Percentiles rank a stretch among this genome's conserved stretches.
Evolutionary conservation across 1,140 invertebrate species (phyloP).

Genomic region (Manduca sexta): DNA sequence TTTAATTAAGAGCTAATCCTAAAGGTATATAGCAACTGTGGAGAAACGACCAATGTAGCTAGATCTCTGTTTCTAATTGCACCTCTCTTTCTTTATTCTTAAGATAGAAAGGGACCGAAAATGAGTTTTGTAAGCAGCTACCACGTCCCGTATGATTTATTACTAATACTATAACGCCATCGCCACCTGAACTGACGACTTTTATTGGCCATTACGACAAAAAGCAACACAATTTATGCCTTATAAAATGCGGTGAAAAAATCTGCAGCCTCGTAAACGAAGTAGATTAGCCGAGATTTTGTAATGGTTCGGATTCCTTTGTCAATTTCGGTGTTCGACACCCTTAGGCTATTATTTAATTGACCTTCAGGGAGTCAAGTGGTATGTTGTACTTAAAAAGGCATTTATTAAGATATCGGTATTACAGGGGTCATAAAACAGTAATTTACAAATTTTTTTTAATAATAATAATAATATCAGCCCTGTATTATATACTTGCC

Average conservation of each 20-base stretch:
- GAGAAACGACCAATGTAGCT: constrained; percentile 2
- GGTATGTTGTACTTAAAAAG: no score
- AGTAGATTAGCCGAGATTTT: no score
- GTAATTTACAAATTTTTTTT: no score
- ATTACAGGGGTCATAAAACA: no score
- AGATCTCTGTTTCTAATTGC: constrained; percentile 2
- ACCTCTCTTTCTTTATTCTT: background rate
- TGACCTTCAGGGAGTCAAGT: no score
- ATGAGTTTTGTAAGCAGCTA: constrained; percentile 6
- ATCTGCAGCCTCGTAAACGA: no score
- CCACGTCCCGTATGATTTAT: constrained; percentile 31
- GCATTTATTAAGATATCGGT: no score
- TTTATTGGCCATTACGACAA: constrained; percentile 32
- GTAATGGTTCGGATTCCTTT: constrained; percentile 4
- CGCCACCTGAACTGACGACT: constrained; percentile 29
- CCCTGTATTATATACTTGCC: no score
- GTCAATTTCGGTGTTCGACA: no score
- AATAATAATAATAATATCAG: no score
- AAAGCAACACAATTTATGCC: constrained; percentile 12
- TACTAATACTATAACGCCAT: constrained; percentile 15
- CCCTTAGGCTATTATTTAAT: no score
- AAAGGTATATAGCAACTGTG: constrained; percentile 14
- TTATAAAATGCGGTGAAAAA: constrained; percentile 6
- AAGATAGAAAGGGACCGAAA: background rate
- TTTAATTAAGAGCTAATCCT: constrained; percentile 32